Base-by-base conservation (phyloP, 2,797 vertebrate species). In the Borostomias antarcticus region DNA sequence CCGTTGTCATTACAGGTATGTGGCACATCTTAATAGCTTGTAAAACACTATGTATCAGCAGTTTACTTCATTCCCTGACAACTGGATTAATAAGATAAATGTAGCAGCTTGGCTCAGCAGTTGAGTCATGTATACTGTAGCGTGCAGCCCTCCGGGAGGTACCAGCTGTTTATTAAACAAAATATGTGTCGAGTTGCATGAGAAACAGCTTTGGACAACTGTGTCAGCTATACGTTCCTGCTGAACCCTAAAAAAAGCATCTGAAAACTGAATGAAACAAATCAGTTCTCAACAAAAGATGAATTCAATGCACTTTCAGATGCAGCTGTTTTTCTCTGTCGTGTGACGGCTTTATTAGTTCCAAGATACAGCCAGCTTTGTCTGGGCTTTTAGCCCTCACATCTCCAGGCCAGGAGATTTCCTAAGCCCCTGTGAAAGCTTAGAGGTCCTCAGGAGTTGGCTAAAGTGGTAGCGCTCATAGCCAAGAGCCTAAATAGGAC, bases 311-410 rank as follows among this genome's bases (percentile, higher is more conserved):
- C 45, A 62, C 58, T 70, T 60, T 76, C 64, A 66, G 0, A 13
- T 25, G 75, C 79, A 85, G 79, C 79, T 76, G 78, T 84, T 82
- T 53, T 71, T 78, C 40, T 37, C 40, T 54, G 56, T 11, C 28
- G 17, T 64, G 62, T 62, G 70, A 13, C n/a, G 35, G n/a, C 81
- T 62, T 69, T 69, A 29, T 15, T 64, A 59, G 33, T 67, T 79
- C 50, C 29, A 70, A 76, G 51, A 43, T 15, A 2, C 15, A 43
- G 6, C n/a, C n/a, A n/a, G n/a, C 78, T 70, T 62, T 70, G 54
- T 60, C 10, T 54, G 25, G 51, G 19, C 53, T 51, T 56, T 1
- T 1, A 37, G 35, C 52, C 47, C 32, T 78, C 76, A 68, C 74
- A 72, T 72, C 53, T 66, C 56, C 57, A 65, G 5, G 73, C 73